A percentile compares a stretch with the other conserved stretches of the same genome.
Evolutionary conservation across 2,113 vertebrate species (phyloP).

Genomic region (Psilopogon haemacephalus): DNA sequence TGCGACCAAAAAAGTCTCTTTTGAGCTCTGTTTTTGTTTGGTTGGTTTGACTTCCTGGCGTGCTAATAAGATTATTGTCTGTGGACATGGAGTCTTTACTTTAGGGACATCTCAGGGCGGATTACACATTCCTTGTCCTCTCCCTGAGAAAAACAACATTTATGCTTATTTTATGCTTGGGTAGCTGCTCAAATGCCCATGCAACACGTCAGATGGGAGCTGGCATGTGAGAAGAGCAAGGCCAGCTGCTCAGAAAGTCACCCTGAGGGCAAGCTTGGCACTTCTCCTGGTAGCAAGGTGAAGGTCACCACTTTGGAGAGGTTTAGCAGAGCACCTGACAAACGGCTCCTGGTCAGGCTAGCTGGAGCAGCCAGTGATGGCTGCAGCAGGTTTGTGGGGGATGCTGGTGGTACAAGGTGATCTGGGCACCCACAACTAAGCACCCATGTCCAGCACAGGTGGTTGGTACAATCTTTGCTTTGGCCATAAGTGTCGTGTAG

Average conservation of each 20-base stretch:
- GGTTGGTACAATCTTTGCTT: background rate
- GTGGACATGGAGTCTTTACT: background rate
- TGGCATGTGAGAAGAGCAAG: background rate
- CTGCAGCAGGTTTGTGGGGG: background rate
- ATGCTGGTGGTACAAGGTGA: background rate
- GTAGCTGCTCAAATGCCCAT: slow-evolving; percentile 55
- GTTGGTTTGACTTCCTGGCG: background rate
- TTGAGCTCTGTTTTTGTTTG: background rate
- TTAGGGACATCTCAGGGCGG: background rate
- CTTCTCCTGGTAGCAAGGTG: background rate
- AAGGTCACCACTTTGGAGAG: background rate
- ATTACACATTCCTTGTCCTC: background rate
- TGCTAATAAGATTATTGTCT: background rate
- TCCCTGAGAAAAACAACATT: slow-evolving; percentile 27
- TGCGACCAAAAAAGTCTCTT: background rate
- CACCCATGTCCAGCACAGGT: background rate
- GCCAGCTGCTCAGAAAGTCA: background rate
- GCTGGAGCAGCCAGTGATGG: background rate
- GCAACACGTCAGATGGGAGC: background rate
- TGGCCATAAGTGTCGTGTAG: background rate
- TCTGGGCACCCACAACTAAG: background rate
- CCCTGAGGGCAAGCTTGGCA: background rate
- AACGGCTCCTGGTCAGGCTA: background rate
- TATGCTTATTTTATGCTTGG: slow-evolving; percentile 45
- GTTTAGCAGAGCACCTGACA: background rate